These are phyloP conservation scores for Ptychobarbus kaznakovi DNA, from an alignment of 2,797 vertebrate genomes.

Conservation along the genomic window DNA sequence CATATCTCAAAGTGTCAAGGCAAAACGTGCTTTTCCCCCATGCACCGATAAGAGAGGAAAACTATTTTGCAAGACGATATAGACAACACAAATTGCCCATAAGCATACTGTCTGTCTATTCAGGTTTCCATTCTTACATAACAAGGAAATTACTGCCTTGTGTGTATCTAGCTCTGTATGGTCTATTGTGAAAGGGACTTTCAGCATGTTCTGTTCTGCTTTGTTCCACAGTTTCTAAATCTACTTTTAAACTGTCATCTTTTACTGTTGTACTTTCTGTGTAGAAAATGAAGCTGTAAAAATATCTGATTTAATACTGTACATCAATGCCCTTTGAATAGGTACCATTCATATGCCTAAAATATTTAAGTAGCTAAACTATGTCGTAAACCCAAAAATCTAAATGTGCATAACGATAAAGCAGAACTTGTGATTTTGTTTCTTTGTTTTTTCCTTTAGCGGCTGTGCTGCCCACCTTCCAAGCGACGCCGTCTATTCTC, in stretches of 20 bases:
- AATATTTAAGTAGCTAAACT: background rate
- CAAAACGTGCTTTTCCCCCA: background rate
- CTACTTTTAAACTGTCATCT: background rate
- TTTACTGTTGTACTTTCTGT: background rate
- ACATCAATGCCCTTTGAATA: background rate
- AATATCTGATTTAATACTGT: background rate
- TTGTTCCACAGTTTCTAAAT: background rate
- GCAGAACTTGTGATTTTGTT: background rate
- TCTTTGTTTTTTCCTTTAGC: background rate
- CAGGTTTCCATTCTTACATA: slow-evolving; percentile 61
- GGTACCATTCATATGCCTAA: background rate
- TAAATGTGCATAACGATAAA: background rate
- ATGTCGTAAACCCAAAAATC: background rate
- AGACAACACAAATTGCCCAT: slow-evolving; percentile 21
- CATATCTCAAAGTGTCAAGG: slow-evolving; percentile 30
- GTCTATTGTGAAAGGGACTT: background rate
- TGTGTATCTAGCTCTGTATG: background rate
- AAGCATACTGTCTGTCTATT: slow-evolving; percentile 5
- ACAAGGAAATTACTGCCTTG: slow-evolving; percentile 13
- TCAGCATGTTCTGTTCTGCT: background rate
- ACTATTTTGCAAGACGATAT: slow-evolving; percentile 48
- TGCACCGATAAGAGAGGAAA: slow-evolving; percentile 39
- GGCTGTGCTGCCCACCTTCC: slow-evolving; percentile 22
- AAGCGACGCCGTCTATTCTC: background rate
- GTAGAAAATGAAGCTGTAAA: background rate